A percentile compares a stretch with the other conserved stretches of the same genome.
These are phyloP conservation scores for Alcis repandata DNA, from an alignment of 2,888 invertebrate species.

Conservation along the genomic window DNA sequence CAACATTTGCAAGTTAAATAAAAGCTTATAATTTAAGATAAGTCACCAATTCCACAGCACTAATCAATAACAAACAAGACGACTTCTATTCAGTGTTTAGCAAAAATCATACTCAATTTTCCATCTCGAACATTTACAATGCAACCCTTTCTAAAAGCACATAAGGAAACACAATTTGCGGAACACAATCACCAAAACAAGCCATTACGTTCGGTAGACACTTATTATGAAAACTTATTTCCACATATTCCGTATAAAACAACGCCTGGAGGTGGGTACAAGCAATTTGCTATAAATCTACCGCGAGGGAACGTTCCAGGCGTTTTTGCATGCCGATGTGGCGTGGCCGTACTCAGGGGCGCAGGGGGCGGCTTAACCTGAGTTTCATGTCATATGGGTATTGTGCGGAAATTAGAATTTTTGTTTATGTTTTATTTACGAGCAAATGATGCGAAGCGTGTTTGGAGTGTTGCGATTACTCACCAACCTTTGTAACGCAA, in stretches of 20 bases:
- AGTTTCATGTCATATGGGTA: neutral
- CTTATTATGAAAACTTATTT: conserved; percentile 54
- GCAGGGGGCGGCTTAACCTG: neutral
- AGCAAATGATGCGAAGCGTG: neutral
- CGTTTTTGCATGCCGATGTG: conserved; percentile 71
- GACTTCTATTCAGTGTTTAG: too few relatives aligned
- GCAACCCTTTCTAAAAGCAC: conserved; percentile 7
- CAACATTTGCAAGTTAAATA: too few relatives aligned
- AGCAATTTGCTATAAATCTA: conserved; percentile 84
- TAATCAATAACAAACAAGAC: too few relatives aligned
- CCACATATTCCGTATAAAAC: conserved; percentile 64
- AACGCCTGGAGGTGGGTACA: conserved; percentile 73
- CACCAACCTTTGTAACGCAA: too few relatives aligned
- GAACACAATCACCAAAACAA: conserved; percentile 31
- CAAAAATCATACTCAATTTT: neutral
- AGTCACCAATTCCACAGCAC: too few relatives aligned
- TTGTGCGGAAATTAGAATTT: neutral
- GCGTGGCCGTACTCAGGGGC: conserved; percentile 17
- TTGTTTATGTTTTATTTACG: neutral
- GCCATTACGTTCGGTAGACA: conserved; percentile 38
- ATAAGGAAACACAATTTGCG: conserved; percentile 21
- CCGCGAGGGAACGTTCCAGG: conserved; percentile 72
- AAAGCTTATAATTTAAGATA: too few relatives aligned
- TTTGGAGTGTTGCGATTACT: too few relatives aligned
- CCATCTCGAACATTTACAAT: neutral